Percentiles rank a stretch among this genome's conserved stretches.
These are phyloP conservation scores for Ceratina japonica DNA, from an alignment of 1,140 invertebrate species.

Conservation along the genomic window DNA sequence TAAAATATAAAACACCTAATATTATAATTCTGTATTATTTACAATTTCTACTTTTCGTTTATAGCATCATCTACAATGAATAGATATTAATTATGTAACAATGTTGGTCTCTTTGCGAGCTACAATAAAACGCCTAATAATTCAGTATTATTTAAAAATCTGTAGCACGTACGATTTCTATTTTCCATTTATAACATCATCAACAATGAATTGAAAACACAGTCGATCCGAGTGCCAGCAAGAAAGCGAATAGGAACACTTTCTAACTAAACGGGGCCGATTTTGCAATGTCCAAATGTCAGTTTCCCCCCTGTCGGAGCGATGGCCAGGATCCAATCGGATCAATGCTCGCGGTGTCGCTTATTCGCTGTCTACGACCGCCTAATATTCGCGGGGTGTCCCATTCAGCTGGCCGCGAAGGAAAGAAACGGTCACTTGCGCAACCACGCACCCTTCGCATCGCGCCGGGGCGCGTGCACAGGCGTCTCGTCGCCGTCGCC, in stretches of 20 bases:
- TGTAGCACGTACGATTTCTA: background rate
- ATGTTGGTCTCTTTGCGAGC: too few species aligned
- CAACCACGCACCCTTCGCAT: slow-evolving; percentile 7
- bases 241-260: slow-evolving; percentile 2
- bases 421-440: background rate
- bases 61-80: background rate
- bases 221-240: background rate
- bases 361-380: slow-evolving; percentile 1
- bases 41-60: background rate
- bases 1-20: too few species aligned
- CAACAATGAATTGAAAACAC: background rate
- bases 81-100: too few species aligned
- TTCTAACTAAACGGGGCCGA: slow-evolving; percentile 32
- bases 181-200: background rate
- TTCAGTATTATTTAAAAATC: too few species aligned
- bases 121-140: too few species aligned
- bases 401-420: background rate
- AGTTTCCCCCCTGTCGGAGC: slow-evolving; percentile 37
- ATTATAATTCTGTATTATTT: too few species aligned
- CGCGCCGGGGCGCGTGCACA: background rate
- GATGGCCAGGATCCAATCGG: slow-evolving; percentile 57
- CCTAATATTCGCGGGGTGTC: slow-evolving; percentile 8
- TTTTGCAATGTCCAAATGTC: slow-evolving; percentile 51
- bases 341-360: slow-evolving; percentile 28
- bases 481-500: background rate